Conservation (phyloP, 2,797 vertebrate species). For the Sebastes hubbsi region DNA sequence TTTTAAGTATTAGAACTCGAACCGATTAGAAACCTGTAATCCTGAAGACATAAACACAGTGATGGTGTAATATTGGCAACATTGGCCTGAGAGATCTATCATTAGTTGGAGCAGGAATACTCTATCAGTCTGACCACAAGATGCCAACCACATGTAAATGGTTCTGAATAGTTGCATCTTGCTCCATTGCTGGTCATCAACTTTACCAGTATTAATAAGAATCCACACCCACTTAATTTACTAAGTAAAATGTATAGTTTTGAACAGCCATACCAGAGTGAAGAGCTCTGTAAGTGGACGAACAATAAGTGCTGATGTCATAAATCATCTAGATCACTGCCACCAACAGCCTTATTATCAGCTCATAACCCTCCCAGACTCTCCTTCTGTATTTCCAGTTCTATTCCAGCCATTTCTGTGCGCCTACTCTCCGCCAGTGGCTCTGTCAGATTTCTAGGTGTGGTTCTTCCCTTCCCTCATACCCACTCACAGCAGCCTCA, state of each 20-base stretch:
- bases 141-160: not conserved
- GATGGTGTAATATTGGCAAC: not conserved
- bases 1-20: not conserved
- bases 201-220: not conserved
- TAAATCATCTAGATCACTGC: not conserved
- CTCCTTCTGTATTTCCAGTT: slow-evolving; percentile 32
- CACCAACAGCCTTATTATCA: not conserved
- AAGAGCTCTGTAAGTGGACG: not conserved
- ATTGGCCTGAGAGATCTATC: not conserved
- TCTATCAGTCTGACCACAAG: not conserved
- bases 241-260: not conserved
- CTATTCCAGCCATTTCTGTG: slow-evolving; percentile 61
- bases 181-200: not conserved
- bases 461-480: slow-evolving; percentile 67
- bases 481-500: slow-evolving; percentile 59
- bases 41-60: not conserved
- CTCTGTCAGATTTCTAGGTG: slow-evolving; percentile 75
- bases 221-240: not conserved
- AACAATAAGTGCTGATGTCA: not conserved
- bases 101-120: not conserved
- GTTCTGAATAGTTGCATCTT: not conserved
- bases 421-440: slow-evolving; percentile 41
- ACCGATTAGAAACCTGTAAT: not conserved
- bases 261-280: not conserved
- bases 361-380: not conserved